A percentile compares a stretch with the other conserved stretches of the same genome.
Evolutionary conservation across 2,888 invertebrate genomes (phyloP).

Genomic region (Leptothorax acervorum): DNA sequence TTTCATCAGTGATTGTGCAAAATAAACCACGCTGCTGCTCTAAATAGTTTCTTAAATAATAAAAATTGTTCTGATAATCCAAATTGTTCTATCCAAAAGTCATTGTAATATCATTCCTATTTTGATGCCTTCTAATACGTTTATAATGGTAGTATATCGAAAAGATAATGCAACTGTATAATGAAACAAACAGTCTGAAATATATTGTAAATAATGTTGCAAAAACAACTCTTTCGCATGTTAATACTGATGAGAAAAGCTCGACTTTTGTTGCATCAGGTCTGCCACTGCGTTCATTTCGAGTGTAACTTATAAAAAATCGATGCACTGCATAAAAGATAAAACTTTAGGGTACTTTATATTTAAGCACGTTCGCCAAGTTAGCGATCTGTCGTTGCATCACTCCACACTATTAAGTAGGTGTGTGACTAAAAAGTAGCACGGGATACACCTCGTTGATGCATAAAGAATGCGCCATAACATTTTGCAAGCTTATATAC

Average conservation of each 20-base stretch:
- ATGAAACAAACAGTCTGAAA: background rate
- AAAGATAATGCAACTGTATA: background rate
- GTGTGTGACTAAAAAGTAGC: constrained; percentile 12
- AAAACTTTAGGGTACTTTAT: constrained; percentile 7
- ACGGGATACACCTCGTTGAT: background rate
- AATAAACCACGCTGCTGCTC: background rate
- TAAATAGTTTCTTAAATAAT: background rate
- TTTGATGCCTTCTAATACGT: background rate
- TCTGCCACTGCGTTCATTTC: background rate
- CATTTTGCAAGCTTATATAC: constrained; percentile 7
- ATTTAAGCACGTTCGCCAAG: constrained; percentile 14
- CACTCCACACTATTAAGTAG: background rate
- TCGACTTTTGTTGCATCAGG: background rate
- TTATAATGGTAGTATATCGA: background rate
- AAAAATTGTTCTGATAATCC: background rate
- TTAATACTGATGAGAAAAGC: background rate
- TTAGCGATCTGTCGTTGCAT: constrained; percentile 5
- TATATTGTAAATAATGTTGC: background rate
- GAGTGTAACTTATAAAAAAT: constrained; percentile 33
- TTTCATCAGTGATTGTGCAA: background rate
- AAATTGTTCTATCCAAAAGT: background rate
- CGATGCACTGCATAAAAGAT: background rate
- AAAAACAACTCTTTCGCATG: constrained; percentile 1
- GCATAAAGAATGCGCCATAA: constrained; percentile 11
- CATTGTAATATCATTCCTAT: background rate